Conservation (phyloP, 2,113 vertebrate species). For the Mus spicilegus region DNA sequence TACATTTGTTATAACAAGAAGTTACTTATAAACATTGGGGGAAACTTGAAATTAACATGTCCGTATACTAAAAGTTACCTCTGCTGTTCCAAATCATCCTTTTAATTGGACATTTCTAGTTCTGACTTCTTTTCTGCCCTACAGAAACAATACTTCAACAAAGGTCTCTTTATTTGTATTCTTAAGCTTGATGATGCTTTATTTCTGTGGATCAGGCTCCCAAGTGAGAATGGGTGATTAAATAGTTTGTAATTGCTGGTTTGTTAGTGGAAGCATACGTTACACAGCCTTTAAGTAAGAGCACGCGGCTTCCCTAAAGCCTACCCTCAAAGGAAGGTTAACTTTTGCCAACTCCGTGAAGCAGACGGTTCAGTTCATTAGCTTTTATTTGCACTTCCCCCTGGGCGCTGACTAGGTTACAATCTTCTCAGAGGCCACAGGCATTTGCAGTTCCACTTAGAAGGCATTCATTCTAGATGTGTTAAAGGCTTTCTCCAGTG, state of each 20-base stretch:
- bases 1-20: constrained; percentile 6
- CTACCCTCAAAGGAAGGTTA: constrained; percentile 25
- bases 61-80: constrained; percentile 28
- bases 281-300: constrained; percentile 15
- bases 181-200: neutral
- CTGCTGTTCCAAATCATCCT: neutral
- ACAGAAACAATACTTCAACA: constrained; percentile 25
- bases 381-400: constrained; percentile 44
- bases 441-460: constrained; percentile 29
- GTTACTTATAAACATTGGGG: constrained; percentile 22
- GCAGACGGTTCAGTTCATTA: neutral
- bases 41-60: neutral
- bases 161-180: constrained; percentile 6
- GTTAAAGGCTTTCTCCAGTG: constrained; percentile 73
- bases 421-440: neutral
- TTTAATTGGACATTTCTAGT: neutral
- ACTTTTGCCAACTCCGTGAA: constrained; percentile 14
- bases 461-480: neutral
- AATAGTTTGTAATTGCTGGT: neutral
- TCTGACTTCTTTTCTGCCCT: neutral
- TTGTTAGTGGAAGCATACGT: neutral
- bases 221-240: neutral
- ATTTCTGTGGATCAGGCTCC: neutral
- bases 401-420: constrained; percentile 42
- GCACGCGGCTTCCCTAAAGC: neutral